phyloP scores from a whole-genome alignment of 2,797 vertebrate species.

The Myotis findleyi region DNA sequence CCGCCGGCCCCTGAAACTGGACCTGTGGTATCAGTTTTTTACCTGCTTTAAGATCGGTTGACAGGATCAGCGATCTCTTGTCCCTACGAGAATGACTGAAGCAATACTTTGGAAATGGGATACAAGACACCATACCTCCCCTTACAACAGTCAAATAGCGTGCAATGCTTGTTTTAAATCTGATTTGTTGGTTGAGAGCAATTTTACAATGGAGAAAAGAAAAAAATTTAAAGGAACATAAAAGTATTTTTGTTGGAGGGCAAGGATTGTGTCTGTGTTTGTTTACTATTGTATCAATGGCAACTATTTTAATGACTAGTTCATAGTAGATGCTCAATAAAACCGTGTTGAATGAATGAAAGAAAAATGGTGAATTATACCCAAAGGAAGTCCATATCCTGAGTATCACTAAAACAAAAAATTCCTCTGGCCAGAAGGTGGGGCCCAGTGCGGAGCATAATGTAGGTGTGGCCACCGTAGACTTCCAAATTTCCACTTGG shows the following conservation, averaged over 20 bases:
- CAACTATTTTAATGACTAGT: neutral
- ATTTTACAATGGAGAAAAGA: neutral
- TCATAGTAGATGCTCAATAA: constrained; percentile 34
- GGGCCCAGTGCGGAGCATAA: neutral
- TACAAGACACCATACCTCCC: neutral
- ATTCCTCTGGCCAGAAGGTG: neutral
- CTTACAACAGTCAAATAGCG: neutral
- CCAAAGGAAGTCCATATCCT: neutral
- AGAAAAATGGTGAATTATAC: neutral
- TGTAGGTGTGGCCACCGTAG: neutral
- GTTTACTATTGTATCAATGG: neutral
- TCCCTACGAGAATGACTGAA: constrained; percentile 21
- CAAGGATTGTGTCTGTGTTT: neutral
- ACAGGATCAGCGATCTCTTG: constrained; percentile 50
- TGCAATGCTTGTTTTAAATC: neutral
- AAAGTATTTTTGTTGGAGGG: neutral
- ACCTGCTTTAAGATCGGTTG: constrained; percentile 66
- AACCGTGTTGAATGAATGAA: neutral
- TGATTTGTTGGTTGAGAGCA: neutral
- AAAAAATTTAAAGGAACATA: neutral
- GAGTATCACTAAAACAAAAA: neutral
- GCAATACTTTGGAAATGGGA: constrained; percentile 36
- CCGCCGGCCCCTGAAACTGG: constrained; percentile 61
- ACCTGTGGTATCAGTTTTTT: constrained; percentile 68
- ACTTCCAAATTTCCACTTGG: neutral